Percentiles rank a stretch among this genome's conserved stretches.
phyloP scores from a whole-genome alignment of 2,888 invertebrate species.

The Amaurobius ferox region DNA sequence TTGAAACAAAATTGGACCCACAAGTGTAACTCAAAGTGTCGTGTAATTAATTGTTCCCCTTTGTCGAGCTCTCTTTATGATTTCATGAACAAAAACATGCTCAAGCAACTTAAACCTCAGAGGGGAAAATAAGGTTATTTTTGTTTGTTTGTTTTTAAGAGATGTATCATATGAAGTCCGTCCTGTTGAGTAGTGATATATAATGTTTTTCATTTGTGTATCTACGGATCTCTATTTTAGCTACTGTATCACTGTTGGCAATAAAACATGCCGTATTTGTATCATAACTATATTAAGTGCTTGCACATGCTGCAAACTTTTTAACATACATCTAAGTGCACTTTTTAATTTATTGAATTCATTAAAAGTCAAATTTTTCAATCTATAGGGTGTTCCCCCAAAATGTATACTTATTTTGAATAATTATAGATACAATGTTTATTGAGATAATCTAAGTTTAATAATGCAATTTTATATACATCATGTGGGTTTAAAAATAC shows the following conservation, averaged over 20 bases:
- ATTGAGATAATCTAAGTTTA: no score
- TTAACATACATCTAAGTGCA: no score
- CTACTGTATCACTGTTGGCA: neutral
- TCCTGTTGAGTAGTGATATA: neutral
- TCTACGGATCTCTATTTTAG: neutral
- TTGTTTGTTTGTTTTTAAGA: neutral
- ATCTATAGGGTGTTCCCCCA: no score
- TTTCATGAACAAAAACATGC: neutral
- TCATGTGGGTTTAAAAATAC: no score
- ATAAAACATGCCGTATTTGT: no score
- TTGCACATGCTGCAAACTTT: no score
- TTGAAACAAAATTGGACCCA: neutral
- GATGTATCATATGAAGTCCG: constrained; percentile 1
- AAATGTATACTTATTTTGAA: no score
- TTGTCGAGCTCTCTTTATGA: neutral
- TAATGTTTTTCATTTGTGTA: neutral
- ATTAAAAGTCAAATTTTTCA: no score
- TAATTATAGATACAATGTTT: no score
- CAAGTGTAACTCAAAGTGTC: neutral
- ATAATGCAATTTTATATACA: no score
- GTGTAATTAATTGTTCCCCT: neutral
- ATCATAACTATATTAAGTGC: no score
- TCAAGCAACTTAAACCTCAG: neutral
- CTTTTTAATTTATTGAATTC: no score
- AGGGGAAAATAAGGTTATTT: neutral